Percentiles rank a stretch among this genome's conserved stretches.
Conservation (phyloP, 2,888 invertebrate genomes). For the Catocala nupta region DNA sequence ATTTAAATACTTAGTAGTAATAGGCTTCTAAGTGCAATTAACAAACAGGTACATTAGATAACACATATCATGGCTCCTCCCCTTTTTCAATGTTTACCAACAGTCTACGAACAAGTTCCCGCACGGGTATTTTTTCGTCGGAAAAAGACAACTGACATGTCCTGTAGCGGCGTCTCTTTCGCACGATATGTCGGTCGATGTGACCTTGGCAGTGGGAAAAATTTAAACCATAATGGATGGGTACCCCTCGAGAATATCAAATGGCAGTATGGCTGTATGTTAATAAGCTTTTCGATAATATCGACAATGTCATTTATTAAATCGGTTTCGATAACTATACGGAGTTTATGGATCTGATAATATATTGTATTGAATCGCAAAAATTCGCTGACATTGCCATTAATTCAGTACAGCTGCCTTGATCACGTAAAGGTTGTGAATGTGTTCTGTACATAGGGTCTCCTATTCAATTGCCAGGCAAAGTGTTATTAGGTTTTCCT, state of each 20-base stretch:
- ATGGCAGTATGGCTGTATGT: conserved; percentile 25
- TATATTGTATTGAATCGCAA: too few relatives aligned
- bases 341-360: not conserved
- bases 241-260: conserved; percentile 36
- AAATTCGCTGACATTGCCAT: too few relatives aligned
- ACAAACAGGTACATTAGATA: conserved; percentile 16
- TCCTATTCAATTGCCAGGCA: too few relatives aligned
- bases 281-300: conserved; percentile 6
- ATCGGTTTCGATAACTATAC: not conserved
- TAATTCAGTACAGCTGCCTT: too few relatives aligned
- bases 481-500: too few relatives aligned
- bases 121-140: conserved; percentile 37
- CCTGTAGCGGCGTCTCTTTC: conserved; percentile 57
- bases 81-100: conserved; percentile 65
- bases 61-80: conserved; percentile 23
- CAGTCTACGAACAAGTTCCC: conserved; percentile 53
- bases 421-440: too few relatives aligned
- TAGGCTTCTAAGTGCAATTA: too few relatives aligned
- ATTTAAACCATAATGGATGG: conserved; percentile 53
- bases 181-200: conserved; percentile 69
- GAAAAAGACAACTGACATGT: conserved; percentile 50
- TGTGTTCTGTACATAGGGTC: too few relatives aligned
- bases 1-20: too few relatives aligned
- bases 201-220: conserved; percentile 79
- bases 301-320: not conserved